phyloP scores from a whole-genome alignment of 30 jellyfish, hydroid and myxozoan genomes.

The Hydractinia echinata region DNA sequence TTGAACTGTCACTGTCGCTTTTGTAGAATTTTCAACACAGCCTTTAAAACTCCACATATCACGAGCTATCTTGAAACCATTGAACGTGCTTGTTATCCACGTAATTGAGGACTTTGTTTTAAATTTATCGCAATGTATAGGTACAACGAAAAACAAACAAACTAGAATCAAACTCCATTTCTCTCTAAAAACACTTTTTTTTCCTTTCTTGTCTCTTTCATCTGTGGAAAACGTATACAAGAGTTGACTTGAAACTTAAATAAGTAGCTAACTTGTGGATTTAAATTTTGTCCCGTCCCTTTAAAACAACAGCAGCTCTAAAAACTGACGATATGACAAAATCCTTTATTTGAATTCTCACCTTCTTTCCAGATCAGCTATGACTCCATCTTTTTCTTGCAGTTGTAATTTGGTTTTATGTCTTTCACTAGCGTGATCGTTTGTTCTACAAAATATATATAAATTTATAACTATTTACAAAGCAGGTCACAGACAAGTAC shows the following conservation, averaged over 20 bases:
- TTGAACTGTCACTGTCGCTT: neutral
- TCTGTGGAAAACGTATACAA: no score
- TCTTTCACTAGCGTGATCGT: slow-evolving; percentile 50
- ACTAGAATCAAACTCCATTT: no score
- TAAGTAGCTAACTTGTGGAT: neutral
- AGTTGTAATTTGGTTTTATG: slow-evolving; percentile 48
- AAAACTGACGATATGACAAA: no score
- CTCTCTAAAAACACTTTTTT: no score
- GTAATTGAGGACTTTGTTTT: no score
- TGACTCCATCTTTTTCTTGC: slow-evolving; percentile 87
- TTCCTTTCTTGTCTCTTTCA: no score
- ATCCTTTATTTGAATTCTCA: neutral
- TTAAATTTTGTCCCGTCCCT: neutral
- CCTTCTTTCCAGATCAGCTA: slow-evolving; percentile 87
- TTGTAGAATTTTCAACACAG: neutral
- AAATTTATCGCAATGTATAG: no score
- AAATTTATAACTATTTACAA: neutral
- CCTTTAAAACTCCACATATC: neutral
- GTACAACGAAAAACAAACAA: no score
- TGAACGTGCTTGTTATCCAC: no score
- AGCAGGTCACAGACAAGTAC: neutral
- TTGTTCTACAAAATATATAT: neutral
- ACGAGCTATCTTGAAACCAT: no score
- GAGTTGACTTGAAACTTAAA: neutral
- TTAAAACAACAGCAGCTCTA: no score